phyloP scores from a whole-genome alignment of 2,797 vertebrate genomes.

The Acanthornis magna region DNA sequence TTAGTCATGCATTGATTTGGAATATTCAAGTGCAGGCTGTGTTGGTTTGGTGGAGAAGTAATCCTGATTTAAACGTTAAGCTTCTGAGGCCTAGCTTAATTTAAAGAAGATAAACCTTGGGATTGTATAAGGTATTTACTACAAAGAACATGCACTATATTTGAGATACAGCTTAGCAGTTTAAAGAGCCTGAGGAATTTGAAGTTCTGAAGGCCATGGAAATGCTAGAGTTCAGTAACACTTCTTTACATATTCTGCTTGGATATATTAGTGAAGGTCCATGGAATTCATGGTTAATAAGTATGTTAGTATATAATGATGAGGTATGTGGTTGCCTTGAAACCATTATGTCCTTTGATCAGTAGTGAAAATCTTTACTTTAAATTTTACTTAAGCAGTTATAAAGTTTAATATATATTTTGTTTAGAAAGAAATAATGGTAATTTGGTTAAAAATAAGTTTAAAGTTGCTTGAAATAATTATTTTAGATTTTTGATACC shows the following conservation, averaged over 20 bases:
- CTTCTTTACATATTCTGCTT: neutral
- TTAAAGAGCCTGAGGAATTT: neutral
- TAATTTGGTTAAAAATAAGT: neutral
- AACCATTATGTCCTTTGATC: neutral
- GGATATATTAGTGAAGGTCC: neutral
- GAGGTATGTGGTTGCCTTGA: neutral
- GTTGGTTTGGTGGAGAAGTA: conserved; percentile 33
- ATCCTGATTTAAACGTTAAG: conserved; percentile 57
- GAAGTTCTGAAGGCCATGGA: neutral
- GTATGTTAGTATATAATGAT: neutral
- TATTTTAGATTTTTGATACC: neutral
- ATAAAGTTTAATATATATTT: neutral
- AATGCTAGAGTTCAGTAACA: neutral
- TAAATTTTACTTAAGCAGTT: neutral
- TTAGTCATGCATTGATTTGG: conserved; percentile 56
- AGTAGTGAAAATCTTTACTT: neutral
- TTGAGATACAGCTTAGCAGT: neutral
- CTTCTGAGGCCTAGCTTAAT: conserved; percentile 48
- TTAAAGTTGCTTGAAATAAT: neutral
- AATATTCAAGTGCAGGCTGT: conserved; percentile 43
- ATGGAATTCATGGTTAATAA: neutral
- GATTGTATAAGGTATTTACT: conserved; percentile 6
- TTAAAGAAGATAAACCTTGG: conserved; percentile 59
- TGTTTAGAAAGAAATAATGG: neutral
- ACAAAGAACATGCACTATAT: neutral